Evolutionary conservation across 1,140 invertebrate species (phyloP).

Genomic region (Episyrphus balteatus): DNA sequence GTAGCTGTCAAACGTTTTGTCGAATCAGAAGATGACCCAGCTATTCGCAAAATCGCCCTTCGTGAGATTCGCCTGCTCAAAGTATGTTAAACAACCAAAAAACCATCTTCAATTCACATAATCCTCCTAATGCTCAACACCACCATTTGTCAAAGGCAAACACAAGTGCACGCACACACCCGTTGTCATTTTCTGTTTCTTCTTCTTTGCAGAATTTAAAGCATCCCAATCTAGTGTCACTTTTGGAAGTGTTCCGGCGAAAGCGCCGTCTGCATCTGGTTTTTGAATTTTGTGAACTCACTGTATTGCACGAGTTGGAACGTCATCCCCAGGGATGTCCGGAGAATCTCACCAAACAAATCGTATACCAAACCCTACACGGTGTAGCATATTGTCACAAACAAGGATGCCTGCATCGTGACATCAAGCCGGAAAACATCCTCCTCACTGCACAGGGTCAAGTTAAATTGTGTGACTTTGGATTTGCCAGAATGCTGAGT

Average conservation of each 20-base stretch:
- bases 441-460: conserved; percentile 86
- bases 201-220: conserved; percentile 75
- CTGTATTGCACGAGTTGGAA: conserved; percentile 92
- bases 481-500: conserved; percentile 95
- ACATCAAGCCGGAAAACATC: conserved; percentile 99
- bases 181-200: too few relatives aligned
- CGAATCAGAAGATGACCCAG: conserved; percentile 96
- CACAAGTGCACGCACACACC: neutral
- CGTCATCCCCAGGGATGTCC: conserved; percentile 77
- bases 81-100: conserved; percentile 43
- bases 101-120: neutral
- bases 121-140: neutral
- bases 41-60: conserved; percentile 96
- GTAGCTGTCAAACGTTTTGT: conserved; percentile 99
- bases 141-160: neutral
- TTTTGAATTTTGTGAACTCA: conserved; percentile 97
- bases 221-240: conserved; percentile 94
- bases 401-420: conserved; percentile 91
- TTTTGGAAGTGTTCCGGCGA: conserved; percentile 94
- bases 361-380: conserved; percentile 90
- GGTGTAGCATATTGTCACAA: conserved; percentile 94
- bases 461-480: conserved; percentile 97
- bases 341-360: conserved; percentile 78
- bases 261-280: conserved; percentile 95
- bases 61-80: conserved; percentile 95